phyloP scores from a whole-genome alignment of 2,113 vertebrate genomes.

The Alectura lathami region DNA sequence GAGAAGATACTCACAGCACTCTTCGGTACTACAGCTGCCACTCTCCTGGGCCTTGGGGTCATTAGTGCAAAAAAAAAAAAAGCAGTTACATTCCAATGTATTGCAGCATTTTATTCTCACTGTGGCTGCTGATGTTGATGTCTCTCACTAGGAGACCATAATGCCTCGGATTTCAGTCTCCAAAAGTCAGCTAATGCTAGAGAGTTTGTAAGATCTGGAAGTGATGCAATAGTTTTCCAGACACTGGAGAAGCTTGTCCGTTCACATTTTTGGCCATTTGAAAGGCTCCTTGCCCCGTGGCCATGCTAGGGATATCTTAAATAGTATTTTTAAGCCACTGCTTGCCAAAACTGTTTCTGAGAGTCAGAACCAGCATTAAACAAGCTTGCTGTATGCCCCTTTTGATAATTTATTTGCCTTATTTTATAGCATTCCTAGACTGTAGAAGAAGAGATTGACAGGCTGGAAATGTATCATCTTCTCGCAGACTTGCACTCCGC shows the following conservation, averaged over 20 bases:
- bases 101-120: background rate
- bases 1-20: background rate
- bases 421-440: background rate
- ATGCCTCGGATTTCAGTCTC: background rate
- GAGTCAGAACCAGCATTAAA: background rate
- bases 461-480: background rate
- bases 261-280: background rate
- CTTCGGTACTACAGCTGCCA: background rate
- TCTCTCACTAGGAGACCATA: background rate
- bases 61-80: background rate
- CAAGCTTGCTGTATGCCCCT: background rate
- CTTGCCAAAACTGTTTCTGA: background rate
- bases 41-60: background rate
- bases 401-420: background rate
- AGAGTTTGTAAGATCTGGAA: background rate
- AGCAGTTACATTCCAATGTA: fast-evolving
- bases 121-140: background rate
- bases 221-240: background rate
- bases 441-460: background rate
- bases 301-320: background rate
- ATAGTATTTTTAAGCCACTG: background rate
- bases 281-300: background rate
- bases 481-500: background rate
- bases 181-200: background rate
- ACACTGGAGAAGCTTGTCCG: background rate